Evolutionary conservation across 2,797 vertebrate genomes (phyloP), one percentile per base, ranked within the genome.

Genomic region (Neosilurus mollespiculum): DNA sequence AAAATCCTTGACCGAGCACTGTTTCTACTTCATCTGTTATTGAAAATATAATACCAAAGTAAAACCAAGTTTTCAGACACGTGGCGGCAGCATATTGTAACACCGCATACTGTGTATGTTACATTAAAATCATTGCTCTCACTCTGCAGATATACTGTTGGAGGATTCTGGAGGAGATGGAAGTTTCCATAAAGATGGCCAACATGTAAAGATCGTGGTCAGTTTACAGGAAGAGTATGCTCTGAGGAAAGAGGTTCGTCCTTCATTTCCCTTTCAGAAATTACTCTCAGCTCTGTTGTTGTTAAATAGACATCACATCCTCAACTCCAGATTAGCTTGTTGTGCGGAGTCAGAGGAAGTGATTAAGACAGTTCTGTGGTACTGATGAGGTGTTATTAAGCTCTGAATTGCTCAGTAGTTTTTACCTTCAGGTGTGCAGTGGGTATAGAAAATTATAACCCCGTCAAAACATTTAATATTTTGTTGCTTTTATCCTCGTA

Each of bases 181-280:
- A 69, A 95, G 94, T 82, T 91, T 94, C 90, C 95, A 96, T 86
- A 99, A 97, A 86, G 98, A 99, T 87, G 96, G 97, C 71, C 95
- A 97, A 69, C 97, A 95, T 0, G 98, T 99, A 86, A 99, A 96
- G 92, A 96, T 99, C 65, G 92, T 98, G 3, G 96, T 99, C 92
- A 96, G 66, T 90, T 94, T 99, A 90, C 94, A 96, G 61, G 95
- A 96, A 58, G 95, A 97, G 12, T 93, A 96, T 89, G 89, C 93
- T 86, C 96, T 95, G 66, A 97, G 96, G 96, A 96, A 95, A 90
- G 96, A 99, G 95, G 98, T 99, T 90, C 93, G 94, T 26, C 9
- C 5, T 62, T 71, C 7, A 43, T 18, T 4, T 24, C 24, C 1
- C 34, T 54, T 4, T 22, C 26, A 34, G 30, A 20, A 53, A 64